Evolutionary conservation across 2,797 vertebrate species (phyloP).

Genomic region (Megaceryle alcyon): DNA sequence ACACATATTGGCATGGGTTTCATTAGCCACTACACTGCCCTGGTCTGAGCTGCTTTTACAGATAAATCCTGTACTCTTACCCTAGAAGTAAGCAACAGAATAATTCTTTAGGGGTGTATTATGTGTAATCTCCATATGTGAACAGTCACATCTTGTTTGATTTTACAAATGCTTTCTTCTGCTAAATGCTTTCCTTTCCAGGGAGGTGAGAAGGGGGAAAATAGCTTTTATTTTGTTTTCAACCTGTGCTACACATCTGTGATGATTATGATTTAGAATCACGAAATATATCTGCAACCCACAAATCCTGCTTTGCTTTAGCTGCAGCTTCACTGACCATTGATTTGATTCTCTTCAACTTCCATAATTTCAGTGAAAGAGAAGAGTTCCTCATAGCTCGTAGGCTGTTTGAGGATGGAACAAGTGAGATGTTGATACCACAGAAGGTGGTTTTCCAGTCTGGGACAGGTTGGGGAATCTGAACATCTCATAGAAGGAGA

Average conservation of each 20-base stretch:
- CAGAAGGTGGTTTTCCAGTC: not conserved
- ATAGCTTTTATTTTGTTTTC: slow-evolving; percentile 38
- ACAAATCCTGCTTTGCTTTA: not conserved
- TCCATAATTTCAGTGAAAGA: not conserved
- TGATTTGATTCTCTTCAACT: not conserved
- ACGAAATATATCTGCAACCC: not conserved
- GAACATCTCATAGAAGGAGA: not conserved
- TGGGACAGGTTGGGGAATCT: not conserved
- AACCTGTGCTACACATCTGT: not conserved
- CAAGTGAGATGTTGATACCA: not conserved
- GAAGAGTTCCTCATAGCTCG: not conserved
- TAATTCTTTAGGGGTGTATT: slow-evolving; percentile 44
- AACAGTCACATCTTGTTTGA: slow-evolving; percentile 58
- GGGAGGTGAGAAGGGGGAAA: not conserved
- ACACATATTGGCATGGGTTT: slow-evolving; percentile 65
- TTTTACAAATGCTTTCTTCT: not conserved
- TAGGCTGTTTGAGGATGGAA: not conserved
- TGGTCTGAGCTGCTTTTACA: slow-evolving; percentile 56
- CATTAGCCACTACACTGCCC: slow-evolving; percentile 55
- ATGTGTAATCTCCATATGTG: slow-evolving; percentile 37
- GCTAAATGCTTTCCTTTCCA: slow-evolving; percentile 21
- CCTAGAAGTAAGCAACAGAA: slow-evolving; percentile 36
- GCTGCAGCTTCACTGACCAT: not conserved
- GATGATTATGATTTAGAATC: not conserved
- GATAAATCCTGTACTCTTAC: slow-evolving; percentile 52